Evolutionary conservation across 2,113 vertebrate species (phyloP).

Genomic region (Perccottus glenii): DNA sequence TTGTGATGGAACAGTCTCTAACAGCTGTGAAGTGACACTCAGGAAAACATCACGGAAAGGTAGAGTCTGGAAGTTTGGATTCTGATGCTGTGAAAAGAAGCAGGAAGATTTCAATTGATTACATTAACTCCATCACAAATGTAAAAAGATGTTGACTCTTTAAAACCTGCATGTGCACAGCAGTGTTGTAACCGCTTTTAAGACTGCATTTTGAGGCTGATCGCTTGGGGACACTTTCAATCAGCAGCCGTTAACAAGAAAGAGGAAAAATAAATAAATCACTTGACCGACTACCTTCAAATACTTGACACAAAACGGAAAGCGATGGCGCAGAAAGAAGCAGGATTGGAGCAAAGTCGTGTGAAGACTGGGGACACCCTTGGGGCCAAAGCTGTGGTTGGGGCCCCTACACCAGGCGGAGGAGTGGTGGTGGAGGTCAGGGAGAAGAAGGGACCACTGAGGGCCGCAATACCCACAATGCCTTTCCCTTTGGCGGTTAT

Average conservation of each 20-base stretch:
- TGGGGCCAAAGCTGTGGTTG: slow-evolving; percentile 53
- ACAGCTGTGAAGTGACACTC: slow-evolving; percentile 14
- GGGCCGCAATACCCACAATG: slow-evolving; percentile 96
- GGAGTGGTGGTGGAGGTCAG: slow-evolving; percentile 95
- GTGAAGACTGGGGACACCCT: slow-evolving; percentile 47
- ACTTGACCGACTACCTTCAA: not conserved
- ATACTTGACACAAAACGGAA: slow-evolving; percentile 3
- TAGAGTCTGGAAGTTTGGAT: not conserved
- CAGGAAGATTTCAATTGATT: too few species aligned
- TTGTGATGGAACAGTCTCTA: not conserved
- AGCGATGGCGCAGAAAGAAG: slow-evolving; percentile 70
- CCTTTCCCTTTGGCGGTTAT: slow-evolving; percentile 94
- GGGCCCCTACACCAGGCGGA: slow-evolving; percentile 74
- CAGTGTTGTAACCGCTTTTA: not conserved
- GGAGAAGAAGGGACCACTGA: slow-evolving; percentile 93
- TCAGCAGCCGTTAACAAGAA: not conserved
- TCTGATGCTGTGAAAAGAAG: too few species aligned
- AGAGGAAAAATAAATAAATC: not conserved
- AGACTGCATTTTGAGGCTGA: slow-evolving; percentile 4
- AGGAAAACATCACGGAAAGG: not conserved
- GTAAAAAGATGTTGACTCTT: not conserved
- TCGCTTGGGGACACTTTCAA: not conserved
- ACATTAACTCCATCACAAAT: not conserved
- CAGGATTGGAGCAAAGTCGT: slow-evolving; percentile 36
- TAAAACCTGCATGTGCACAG: slow-evolving; percentile 1